These are phyloP conservation scores for Stichodactyla mertensii DNA, from an alignment of 64 coral and sea anemone species.

Conservation along the genomic window DNA sequence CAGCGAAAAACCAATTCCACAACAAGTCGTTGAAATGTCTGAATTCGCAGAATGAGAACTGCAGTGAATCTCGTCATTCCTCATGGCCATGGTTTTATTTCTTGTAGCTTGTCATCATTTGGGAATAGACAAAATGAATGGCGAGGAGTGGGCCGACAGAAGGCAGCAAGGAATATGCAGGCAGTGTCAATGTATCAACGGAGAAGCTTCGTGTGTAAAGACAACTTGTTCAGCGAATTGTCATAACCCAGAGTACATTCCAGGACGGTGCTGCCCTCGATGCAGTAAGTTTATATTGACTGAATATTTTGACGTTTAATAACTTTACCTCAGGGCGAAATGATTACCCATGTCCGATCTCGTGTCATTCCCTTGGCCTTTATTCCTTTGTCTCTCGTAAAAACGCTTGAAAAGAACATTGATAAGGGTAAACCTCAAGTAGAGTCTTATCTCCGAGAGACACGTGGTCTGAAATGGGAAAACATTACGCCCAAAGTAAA, in stretches of 20 bases:
- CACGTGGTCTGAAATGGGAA: too few species aligned
- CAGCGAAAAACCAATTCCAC: too few species aligned
- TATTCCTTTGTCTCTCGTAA: too few species aligned
- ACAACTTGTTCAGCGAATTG: background rate
- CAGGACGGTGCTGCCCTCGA: slow-evolving; percentile 8
- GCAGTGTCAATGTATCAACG: slow-evolving; percentile 12
- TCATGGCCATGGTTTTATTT: background rate
- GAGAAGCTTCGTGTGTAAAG: background rate
- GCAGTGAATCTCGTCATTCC: background rate
- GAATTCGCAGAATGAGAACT: background rate
- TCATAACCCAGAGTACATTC: slow-evolving; percentile 18
- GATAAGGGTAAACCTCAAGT: too few species aligned
- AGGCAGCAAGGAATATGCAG: background rate
- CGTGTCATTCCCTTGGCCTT: too few species aligned
- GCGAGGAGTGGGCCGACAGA: slow-evolving; percentile 9
- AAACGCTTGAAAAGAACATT: too few species aligned
- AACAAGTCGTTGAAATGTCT: background rate
- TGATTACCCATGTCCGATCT: too few species aligned
- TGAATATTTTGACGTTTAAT: too few species aligned
- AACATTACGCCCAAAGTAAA: too few species aligned
- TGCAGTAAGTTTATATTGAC: background rate
- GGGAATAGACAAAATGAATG: background rate
- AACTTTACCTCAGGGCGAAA: too few species aligned
- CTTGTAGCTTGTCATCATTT: background rate
- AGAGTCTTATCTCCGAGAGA: too few species aligned